Percentiles rank a stretch among this genome's conserved stretches.
These are phyloP conservation scores for Lamellibrachia columna DNA, from an alignment of 2,888 invertebrate species.

Conservation along the genomic window DNA sequence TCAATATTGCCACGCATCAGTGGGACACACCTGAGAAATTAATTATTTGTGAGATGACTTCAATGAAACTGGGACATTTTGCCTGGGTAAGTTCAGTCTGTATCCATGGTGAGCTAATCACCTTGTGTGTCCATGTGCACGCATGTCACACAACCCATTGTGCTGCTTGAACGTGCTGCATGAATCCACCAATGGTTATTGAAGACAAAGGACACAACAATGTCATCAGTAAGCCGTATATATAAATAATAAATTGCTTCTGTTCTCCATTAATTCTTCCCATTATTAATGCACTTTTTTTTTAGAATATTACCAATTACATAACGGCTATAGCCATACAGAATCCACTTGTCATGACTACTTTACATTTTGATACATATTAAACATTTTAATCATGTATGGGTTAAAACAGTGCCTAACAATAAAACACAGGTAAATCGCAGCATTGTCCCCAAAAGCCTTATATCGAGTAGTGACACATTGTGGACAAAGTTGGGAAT, in stretches of 20 bases:
- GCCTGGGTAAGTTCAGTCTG: background rate
- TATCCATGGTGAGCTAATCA: background rate
- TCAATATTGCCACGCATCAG: background rate
- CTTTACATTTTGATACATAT: background rate
- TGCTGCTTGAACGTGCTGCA: no score
- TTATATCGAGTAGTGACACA: background rate
- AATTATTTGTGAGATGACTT: background rate
- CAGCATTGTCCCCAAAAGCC: background rate
- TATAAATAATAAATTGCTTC: background rate
- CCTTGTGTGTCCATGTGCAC: background rate
- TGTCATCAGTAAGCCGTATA: background rate
- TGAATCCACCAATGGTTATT: background rate
- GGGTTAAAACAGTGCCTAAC: background rate
- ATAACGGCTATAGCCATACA: background rate
- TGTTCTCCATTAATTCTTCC: background rate
- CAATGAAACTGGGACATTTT: background rate
- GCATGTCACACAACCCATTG: background rate
- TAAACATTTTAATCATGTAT: background rate
- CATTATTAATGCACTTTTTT: background rate
- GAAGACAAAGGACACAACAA: background rate
- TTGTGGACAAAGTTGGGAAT: background rate
- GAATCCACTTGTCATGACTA: background rate
- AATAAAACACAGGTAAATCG: background rate
- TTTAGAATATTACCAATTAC: background rate
- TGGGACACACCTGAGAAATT: background rate